Percentiles rank a stretch among this genome's conserved stretches.
phyloP scores from a whole-genome alignment of 2,888 invertebrate species.

The Pheosia gnoma region DNA sequence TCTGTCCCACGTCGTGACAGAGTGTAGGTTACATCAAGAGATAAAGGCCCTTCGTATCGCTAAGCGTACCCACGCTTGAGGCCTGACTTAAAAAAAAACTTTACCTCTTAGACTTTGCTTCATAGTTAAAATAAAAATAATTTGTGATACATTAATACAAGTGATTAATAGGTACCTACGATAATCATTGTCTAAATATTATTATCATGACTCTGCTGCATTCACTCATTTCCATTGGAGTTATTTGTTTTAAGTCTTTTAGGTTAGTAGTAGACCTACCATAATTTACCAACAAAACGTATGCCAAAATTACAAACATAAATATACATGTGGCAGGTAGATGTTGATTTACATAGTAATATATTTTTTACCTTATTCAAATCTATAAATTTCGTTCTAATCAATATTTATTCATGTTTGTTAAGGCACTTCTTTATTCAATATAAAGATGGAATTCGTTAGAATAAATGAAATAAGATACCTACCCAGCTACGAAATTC shows the following conservation, averaged over 20 bases:
- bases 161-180: too few relatives aligned
- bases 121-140: too few relatives aligned
- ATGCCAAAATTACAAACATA: too few relatives aligned
- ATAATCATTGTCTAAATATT: too few relatives aligned
- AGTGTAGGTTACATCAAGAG: slow-evolving; percentile 70
- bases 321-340: neutral
- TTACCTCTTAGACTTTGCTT: too few relatives aligned
- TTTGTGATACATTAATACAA: too few relatives aligned
- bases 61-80: neutral
- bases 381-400: slow-evolving; percentile 1
- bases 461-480: slow-evolving; percentile 1
- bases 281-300: too few relatives aligned
- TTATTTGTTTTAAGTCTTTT: too few relatives aligned
- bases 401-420: slow-evolving; percentile 5
- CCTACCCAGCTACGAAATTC: too few relatives aligned
- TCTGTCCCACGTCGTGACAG: slow-evolving; percentile 74
- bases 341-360: neutral
- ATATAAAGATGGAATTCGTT: neutral
- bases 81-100: slow-evolving; percentile 1
- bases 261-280: too few relatives aligned
- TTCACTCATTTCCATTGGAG: too few relatives aligned
- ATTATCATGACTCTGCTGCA: too few relatives aligned
- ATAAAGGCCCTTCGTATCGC: slow-evolving; percentile 65
- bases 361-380: neutral
- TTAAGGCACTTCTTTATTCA: slow-evolving; percentile 5